Conservation (phyloP, 2,888 invertebrate genomes). For the Elysia crispata region DNA sequence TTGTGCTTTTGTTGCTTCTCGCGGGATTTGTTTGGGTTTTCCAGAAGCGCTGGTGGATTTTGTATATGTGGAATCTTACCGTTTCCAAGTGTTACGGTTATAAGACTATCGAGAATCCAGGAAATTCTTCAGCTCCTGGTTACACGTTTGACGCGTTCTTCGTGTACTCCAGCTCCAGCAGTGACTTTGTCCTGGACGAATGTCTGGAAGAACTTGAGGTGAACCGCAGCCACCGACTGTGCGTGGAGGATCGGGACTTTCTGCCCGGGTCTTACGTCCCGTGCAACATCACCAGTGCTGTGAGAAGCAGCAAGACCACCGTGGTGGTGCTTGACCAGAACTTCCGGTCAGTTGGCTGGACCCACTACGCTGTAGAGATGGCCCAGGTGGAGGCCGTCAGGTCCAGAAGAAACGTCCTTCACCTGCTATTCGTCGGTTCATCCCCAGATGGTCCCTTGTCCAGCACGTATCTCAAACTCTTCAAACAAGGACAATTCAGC, state of each 20-base stretch:
- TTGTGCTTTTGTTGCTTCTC: neutral
- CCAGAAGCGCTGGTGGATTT: constrained; percentile 32
- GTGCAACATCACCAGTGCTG: constrained; percentile 34
- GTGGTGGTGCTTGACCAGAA: constrained; percentile 34
- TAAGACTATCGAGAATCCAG: neutral
- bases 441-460: constrained; percentile 6
- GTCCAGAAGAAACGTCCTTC: constrained; percentile 36
- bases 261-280: constrained; percentile 40
- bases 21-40: neutral
- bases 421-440: constrained; percentile 37
- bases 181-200: constrained; percentile 31
- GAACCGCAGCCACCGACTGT: constrained; percentile 38
- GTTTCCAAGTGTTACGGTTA: constrained; percentile 15
- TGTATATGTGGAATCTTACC: constrained; percentile 18
- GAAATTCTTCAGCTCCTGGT: too few species aligned
- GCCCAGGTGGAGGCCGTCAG: constrained; percentile 38
- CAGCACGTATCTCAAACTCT: neutral
- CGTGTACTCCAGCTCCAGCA: constrained; percentile 21
- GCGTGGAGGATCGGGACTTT: constrained; percentile 42
- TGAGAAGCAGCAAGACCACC: constrained; percentile 36
- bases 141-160: constrained; percentile 40
- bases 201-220: constrained; percentile 32
- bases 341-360: constrained; percentile 41
- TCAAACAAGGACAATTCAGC: neutral
- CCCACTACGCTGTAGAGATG: constrained; percentile 47